phyloP scores from a whole-genome alignment of 2,113 vertebrate species.

The Triplophysa dalaica region DNA sequence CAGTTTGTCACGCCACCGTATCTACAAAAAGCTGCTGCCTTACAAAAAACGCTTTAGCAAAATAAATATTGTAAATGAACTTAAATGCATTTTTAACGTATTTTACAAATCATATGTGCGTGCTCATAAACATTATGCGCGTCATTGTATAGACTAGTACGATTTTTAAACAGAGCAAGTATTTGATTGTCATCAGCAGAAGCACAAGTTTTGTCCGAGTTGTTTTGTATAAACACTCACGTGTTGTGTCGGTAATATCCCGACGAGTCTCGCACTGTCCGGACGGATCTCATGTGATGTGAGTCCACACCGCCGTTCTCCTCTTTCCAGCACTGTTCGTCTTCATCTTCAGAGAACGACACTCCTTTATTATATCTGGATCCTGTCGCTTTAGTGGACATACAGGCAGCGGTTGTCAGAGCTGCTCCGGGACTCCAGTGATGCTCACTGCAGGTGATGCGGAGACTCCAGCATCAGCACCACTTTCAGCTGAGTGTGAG shows the following conservation, averaged over 20 bases:
- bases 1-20: too few relatives aligned
- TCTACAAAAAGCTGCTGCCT: too few relatives aligned
- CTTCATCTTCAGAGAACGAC: conserved; percentile 59
- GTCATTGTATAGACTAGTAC: too few relatives aligned
- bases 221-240: conserved; percentile 53
- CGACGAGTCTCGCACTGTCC: conserved; percentile 34
- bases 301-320: conserved; percentile 62
- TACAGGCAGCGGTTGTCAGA: conserved; percentile 41
- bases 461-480: conserved; percentile 11
- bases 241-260: conserved; percentile 48
- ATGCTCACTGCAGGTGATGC: conserved; percentile 30
- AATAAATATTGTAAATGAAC: background rate
- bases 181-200: too few relatives aligned
- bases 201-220: too few relatives aligned
- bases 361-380: conserved; percentile 45
- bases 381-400: conserved; percentile 56
- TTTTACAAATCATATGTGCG: background rate
- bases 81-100: background rate
- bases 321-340: conserved; percentile 59
- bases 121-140: too few relatives aligned
- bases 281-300: conserved; percentile 53
- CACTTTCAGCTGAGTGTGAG: background rate
- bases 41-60: too few relatives aligned
- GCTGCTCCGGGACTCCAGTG: conserved; percentile 30
- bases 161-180: too few relatives aligned